A percentile compares a stretch with the other conserved stretches of the same genome.
Evolutionary conservation across 2,113 vertebrate species (phyloP).

Genomic region (Plotosus lineatus): DNA sequence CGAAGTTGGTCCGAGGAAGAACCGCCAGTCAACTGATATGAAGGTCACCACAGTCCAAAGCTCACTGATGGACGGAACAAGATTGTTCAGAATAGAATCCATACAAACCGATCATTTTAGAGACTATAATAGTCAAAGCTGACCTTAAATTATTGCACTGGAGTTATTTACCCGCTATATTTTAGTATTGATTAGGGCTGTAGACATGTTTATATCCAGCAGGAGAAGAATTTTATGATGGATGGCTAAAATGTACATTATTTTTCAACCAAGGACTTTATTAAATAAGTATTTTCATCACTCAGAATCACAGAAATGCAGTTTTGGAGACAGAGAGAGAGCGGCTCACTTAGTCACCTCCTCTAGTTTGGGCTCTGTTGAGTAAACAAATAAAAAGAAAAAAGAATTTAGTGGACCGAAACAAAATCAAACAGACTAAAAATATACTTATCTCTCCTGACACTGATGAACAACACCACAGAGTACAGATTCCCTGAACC

Average conservation of each 20-base stretch:
- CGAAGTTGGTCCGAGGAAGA: too few species aligned
- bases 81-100: background rate
- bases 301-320: conserved; percentile 17
- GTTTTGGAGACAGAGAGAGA: background rate
- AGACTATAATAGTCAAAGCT: background rate
- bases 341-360: conserved; percentile 66
- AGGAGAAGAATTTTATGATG: background rate
- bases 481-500: too few species aligned
- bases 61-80: too few species aligned
- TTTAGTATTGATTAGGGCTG: background rate
- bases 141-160: background rate
- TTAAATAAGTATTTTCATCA: conserved; percentile 43
- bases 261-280: conserved; percentile 43
- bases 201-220: background rate
- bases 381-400: conserved; percentile 3
- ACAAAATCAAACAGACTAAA: background rate
- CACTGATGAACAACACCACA: background rate
- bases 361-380: conserved; percentile 69
- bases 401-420: background rate
- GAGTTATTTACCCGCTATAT: background rate
- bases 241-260: background rate
- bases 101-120: background rate
- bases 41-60: too few species aligned
- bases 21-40: too few species aligned
- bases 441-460: background rate